Evolutionary conservation across 2,888 invertebrate species (phyloP), one percentile per base, ranked within the genome.

Genomic region (Sussaba pulchella): DNA sequence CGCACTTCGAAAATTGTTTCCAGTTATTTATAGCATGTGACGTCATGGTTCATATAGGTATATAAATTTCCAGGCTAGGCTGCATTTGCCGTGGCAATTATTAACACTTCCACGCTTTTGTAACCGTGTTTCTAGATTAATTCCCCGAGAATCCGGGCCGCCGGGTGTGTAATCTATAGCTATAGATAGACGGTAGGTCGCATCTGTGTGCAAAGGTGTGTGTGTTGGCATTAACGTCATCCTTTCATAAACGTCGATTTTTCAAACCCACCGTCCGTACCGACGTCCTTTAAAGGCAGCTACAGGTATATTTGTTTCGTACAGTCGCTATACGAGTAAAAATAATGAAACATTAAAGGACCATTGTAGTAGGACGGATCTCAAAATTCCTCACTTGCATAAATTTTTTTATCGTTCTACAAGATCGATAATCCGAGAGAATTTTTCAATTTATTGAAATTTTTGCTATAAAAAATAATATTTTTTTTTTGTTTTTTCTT

Each of bases 71-170:
- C 6, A 31, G 21, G 21, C 5, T 12, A 3, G 24, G 52, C 24
- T 50, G 52, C 52, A 21, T 19, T 12, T 36, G 50, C 39, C 21
- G 67, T 67, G 24, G 39, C 67, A 52, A 67, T 52, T 67, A 52
- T 67, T 52, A 71, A 71, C 41, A 54, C 64, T 57, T 17, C 43
- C 17, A 17, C 21, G 66, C 57, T 67, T 24, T 19, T 47, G 24
- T 17, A 12, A 39, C 9, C 47, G 12, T 50, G 47, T 54, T 50
- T 26, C 67, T 14, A 59, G 47, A 66, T 75, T 67, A 61, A 75
- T 67, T 75, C 59, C 50, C 57, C 26, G 47, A 61, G 59, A 67
- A 75, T 75, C 47, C 47, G 67, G 59, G 67, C 43, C 74, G 31
- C 24, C 52, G 67, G 21, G 52, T 1, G 36, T 45, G 12, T 6